Evolutionary conservation across 2,888 invertebrate genomes (phyloP).

Genomic region (Siphlonurus alternatus): DNA sequence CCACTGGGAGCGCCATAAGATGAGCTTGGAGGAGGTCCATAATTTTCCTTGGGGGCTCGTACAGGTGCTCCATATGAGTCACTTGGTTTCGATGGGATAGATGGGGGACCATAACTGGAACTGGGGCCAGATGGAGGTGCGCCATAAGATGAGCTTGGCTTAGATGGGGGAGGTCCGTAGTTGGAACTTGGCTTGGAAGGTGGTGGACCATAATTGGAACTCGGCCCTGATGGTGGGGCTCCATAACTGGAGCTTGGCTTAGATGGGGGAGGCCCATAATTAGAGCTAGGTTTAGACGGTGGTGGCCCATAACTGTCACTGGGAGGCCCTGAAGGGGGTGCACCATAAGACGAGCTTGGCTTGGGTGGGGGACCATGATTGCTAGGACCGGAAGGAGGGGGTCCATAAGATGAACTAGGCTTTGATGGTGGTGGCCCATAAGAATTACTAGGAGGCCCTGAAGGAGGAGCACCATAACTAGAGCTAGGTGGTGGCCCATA

Average conservation of each 20-base stretch:
- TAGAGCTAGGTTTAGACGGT: conserved; percentile 7
- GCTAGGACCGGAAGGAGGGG: not conserved
- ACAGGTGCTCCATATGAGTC: not conserved
- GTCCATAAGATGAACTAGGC: conserved; percentile 5
- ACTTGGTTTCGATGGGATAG: conserved; percentile 19
- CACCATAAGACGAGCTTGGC: conserved; percentile 15
- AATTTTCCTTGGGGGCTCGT: not conserved
- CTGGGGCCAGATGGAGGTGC: conserved; percentile 15
- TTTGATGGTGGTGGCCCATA: conserved; percentile 28
- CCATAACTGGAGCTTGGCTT: conserved; percentile 12
- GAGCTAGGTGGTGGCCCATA: conserved; percentile 11
- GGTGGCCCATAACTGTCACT: conserved; percentile 11
- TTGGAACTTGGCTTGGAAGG: conserved; percentile 6
- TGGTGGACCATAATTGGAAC: conserved; percentile 35
- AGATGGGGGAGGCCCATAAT: conserved; percentile 12
- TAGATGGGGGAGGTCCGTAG: conserved; percentile 12
- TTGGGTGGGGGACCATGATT: conserved; percentile 11
- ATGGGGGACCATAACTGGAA: conserved; percentile 31
- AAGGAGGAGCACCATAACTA: conserved; percentile 12
- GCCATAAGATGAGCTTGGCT: conserved; percentile 12
- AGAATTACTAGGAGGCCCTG: conserved; percentile 34
- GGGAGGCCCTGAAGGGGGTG: conserved; percentile 12
- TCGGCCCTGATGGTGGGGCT: conserved; percentile 26
- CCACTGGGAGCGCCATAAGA: conserved; percentile 5
- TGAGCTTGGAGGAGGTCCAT: not conserved